Evolutionary conservation across 2,888 invertebrate species (phyloP), one percentile per base, ranked within the genome.

Genomic region (Bursaphelenchus okinawaensis): DNA sequence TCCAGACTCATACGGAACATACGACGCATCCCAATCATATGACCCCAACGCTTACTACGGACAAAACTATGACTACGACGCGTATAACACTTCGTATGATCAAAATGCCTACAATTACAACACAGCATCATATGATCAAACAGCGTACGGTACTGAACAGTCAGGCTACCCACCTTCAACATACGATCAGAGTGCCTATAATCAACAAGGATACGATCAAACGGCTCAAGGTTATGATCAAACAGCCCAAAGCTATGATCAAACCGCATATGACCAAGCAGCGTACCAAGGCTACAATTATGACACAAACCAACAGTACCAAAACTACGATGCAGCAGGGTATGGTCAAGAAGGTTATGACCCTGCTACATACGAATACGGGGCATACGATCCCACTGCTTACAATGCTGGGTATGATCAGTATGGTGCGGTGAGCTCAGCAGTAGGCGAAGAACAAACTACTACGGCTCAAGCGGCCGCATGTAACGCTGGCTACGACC

Each of bases 301-400:
- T 52, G 66, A 73, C 27, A 60, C 57, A 31, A 59, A 60, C 40
- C 66, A 71, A 27, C 62, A 67, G n/a, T 27, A 67, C 22, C 66
- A 62, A 40, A 22, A 31, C 19, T 67, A 65, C 54, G 65, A 59
- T 7, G 24, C 20, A 0, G 7, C n/a, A 19, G 50, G 50, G 3
- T 61, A 62, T 60, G 23, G 26, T 58, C 59, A 60, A 62, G 20
- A 60, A 4, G 19, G 24, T 59, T 22, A 3, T n/a, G n/a, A 20
- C 27, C 52, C 24, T 31, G 40, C 52, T 1, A 56, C 55, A 22
- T 23, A 55, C 12, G 20, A 24, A 22, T 55, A 31, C 55, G 16
- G 64, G 22, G 20, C 58, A 16, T 67, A 67, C 19, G 68, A 66
- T n/a, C 56, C 62, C 0, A 40, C 51, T 9, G 62, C 59, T 20